Evolutionary conservation across 2,113 vertebrate genomes (phyloP).

Genomic region (Campylomormyrus numenius): DNA sequence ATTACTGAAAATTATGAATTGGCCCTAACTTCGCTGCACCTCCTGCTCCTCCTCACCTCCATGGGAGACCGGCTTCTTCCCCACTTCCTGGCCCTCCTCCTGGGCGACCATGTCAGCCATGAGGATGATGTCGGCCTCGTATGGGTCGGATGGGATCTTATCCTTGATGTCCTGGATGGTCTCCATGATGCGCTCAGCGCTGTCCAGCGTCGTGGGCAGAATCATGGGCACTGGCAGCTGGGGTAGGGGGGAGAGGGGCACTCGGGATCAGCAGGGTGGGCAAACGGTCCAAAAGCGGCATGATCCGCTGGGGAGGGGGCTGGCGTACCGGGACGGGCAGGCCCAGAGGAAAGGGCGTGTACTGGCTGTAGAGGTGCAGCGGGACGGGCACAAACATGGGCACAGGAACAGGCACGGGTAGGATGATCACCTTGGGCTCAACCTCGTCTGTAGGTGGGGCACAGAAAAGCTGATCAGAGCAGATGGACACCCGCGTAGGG

Average conservation of each 20-base stretch:
- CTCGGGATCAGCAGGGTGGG: not conserved
- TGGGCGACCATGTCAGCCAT: conserved; percentile 98
- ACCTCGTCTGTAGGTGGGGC: conserved; percentile 38
- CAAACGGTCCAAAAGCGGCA: not conserved
- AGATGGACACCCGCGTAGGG: not conserved
- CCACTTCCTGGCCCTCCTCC: conserved; percentile 69
- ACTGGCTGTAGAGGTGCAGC: conserved; percentile 90
- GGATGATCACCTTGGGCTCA: conserved; percentile 64
- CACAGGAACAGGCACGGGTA: conserved; percentile 87
- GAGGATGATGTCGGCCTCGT: conserved; percentile 88
- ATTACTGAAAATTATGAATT: not conserved
- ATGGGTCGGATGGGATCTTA: conserved; percentile 77
- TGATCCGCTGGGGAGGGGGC: not conserved
- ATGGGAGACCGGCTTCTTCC: conserved; percentile 57
- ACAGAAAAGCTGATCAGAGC: not conserved
- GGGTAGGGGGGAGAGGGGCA: conserved; percentile 20
- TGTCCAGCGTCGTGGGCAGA: conserved; percentile 75
- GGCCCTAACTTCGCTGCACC: not conserved
- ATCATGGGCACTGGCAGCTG: conserved; percentile 90
- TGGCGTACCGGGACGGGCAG: conserved; percentile 83
- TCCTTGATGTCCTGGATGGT: conserved; percentile 82
- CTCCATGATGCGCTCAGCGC: conserved; percentile 69
- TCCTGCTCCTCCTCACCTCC: conserved; percentile 58
- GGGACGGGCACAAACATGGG: conserved; percentile 89
- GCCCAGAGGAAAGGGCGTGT: conserved; percentile 72